phyloP scores from a whole-genome alignment of 2,888 invertebrate species.

The Apotomis turbidana region DNA sequence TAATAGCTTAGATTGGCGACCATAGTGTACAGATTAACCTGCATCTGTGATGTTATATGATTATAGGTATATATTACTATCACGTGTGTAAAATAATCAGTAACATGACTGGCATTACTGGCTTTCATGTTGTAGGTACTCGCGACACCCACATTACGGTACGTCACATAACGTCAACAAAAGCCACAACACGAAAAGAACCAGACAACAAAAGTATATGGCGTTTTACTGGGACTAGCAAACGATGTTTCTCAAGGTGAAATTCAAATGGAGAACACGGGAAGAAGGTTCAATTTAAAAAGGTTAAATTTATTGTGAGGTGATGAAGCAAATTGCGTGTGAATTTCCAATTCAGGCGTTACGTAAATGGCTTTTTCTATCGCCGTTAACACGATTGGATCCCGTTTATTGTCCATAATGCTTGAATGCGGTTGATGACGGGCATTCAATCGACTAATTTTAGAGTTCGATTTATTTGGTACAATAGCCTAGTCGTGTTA shows the following conservation, averaged over 20 bases:
- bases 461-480: constrained; percentile 12
- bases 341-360: constrained; percentile 35
- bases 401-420: constrained; percentile 32
- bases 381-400: constrained; percentile 33
- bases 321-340: constrained; percentile 27
- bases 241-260: constrained; percentile 56
- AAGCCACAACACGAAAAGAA: constrained; percentile 43
- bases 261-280: constrained; percentile 45
- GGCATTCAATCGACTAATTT: constrained; percentile 22
- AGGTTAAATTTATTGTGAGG: constrained; percentile 42
- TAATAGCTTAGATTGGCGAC: too few species aligned
- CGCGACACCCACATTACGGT: constrained; percentile 3
- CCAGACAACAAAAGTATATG: constrained; percentile 45
- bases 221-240: constrained; percentile 47
- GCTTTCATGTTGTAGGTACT: constrained; percentile 1
- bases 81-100: constrained; percentile 19
- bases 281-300: constrained; percentile 43
- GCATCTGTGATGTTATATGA: neutral
- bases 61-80: too few species aligned
- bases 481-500: neutral
- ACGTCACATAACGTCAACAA: constrained; percentile 2
- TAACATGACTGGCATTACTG: constrained; percentile 27
- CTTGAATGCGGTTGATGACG: constrained; percentile 8
- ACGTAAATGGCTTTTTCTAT: constrained; percentile 32
- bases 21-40: too few species aligned